Evolutionary conservation across 2,888 invertebrate genomes (phyloP).

Genomic region (Drosophila pullipes): DNA sequence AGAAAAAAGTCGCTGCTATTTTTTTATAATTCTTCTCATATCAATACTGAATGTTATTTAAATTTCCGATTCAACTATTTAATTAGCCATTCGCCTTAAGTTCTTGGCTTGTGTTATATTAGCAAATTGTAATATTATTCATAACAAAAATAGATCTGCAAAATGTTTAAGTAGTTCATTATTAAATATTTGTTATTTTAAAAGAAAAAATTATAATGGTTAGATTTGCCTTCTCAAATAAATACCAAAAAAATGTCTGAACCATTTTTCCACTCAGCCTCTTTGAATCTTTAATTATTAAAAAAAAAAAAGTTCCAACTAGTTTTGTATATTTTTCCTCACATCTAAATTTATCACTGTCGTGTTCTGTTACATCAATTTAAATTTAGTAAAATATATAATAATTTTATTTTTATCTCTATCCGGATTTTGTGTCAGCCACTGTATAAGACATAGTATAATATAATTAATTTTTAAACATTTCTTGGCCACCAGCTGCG

Average conservation of each 20-base stretch:
- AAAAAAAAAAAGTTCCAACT: not conserved
- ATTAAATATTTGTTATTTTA: not conserved
- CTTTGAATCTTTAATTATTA: not conserved
- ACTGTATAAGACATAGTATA: not conserved
- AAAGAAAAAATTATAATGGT: not conserved
- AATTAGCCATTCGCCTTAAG: not conserved
- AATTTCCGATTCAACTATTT: not conserved
- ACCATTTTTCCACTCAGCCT: not conserved
- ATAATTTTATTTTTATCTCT: not conserved
- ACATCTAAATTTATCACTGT: not conserved
- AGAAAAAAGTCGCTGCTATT: not conserved
- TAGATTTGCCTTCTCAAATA: not conserved
- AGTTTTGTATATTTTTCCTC: not conserved
- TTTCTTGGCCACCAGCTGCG: constrained; percentile 39
- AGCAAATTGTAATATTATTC: not conserved
- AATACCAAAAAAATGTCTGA: not conserved
- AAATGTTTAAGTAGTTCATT: not conserved
- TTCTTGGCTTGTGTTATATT: not conserved
- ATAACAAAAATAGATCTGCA: not conserved
- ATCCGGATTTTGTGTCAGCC: not conserved
- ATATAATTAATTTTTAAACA: constrained; percentile 30
- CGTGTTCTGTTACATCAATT: not conserved
- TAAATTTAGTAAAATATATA: not conserved
- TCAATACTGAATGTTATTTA: not conserved
- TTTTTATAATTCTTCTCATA: not conserved